Evolutionary conservation across 2,113 vertebrate genomes (phyloP), one percentile per base, ranked within the genome.

Genomic region (Spizaetus ornatus): DNA sequence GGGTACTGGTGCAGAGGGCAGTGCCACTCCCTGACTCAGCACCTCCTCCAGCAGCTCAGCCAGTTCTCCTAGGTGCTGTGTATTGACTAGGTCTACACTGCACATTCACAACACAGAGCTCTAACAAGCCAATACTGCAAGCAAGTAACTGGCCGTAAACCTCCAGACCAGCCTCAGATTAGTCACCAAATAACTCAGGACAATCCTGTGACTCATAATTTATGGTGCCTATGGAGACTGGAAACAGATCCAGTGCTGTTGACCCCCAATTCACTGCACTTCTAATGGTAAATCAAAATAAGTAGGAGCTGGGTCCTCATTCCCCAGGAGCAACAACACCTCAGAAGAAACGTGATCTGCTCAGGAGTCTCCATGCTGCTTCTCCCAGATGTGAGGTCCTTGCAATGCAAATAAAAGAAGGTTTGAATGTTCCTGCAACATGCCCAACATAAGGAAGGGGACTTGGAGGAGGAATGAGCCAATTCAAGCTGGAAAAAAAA

Each of bases 1-100:
- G 47, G 38, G 67, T 67, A 71, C 67, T 88, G 76, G 92, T 71
- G 32, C 93, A 96, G 90, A 94, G 93, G 93, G 96, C 95, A 96
- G 38, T 66, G 82, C 71, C 95, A 88, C 96, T 63, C 79, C 58
- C 85, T 88, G 67, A 74, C 84, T 92, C 96, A 92, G 82, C 92
- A 96, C 82, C 96, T 86, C 74, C 90, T 92, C 88, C 0, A 1
- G 90, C 71, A 90, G 78, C 43, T 82, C 62, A 88, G 90, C 92
- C 71, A 73, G 79, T 90, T 96, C 88, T 94, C 79, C 79, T 23
- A 34, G 67, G 52, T 85, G 62, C 74, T n/a, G 2, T 18, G 6
- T 10, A n/a, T 55, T 3, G 2, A 40, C 42, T 10, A 11, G 55
- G 67, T 48, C 67, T 43, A 9, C 26, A 0, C 26, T 50, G 47